phyloP scores from a whole-genome alignment of 2,888 invertebrate genomes.

The Polydrusus tereticollis region DNA sequence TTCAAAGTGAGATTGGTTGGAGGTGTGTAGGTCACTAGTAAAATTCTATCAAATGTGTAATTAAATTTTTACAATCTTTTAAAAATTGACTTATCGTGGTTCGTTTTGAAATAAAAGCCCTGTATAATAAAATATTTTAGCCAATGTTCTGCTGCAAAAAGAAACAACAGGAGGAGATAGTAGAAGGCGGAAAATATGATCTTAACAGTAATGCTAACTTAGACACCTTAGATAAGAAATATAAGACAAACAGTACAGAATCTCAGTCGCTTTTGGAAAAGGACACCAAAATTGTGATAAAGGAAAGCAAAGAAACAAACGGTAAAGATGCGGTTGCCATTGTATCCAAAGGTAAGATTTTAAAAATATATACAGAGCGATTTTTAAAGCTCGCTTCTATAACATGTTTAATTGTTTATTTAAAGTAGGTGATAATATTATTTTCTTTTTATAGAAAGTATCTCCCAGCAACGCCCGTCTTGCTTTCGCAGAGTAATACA shows the following conservation, averaged over 20 bases:
- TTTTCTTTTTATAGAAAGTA: slow-evolving; percentile 35
- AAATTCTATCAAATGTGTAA: too few species aligned
- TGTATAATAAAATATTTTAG: too few species aligned
- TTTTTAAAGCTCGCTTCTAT: neutral
- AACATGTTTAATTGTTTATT: slow-evolving; percentile 11
- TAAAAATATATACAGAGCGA: neutral
- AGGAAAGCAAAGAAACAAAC: slow-evolving; percentile 14
- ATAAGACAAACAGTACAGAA: slow-evolving; percentile 14
- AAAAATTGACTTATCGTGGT: too few species aligned
- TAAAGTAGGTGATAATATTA: too few species aligned
- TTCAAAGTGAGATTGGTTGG: too few species aligned
- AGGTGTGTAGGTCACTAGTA: too few species aligned
- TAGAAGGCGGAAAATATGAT: slow-evolving; percentile 41
- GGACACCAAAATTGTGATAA: slow-evolving; percentile 1
- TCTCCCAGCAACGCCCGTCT: slow-evolving; percentile 39
- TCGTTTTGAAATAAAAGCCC: too few species aligned
- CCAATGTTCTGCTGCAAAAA: slow-evolving; percentile 54
- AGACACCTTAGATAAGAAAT: slow-evolving; percentile 4
- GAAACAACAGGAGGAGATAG: neutral
- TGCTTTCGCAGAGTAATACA: slow-evolving; percentile 61
- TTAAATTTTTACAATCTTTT: too few species aligned
- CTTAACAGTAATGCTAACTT: slow-evolving; percentile 41
- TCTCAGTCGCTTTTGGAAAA: slow-evolving; percentile 31
- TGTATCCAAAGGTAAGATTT: slow-evolving; percentile 40
- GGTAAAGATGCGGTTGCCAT: slow-evolving; percentile 19